A percentile compares a stretch with the other conserved stretches of the same genome.
Evolutionary conservation across 2,888 invertebrate species (phyloP).

Genomic region (Rhagonycha fulva): DNA sequence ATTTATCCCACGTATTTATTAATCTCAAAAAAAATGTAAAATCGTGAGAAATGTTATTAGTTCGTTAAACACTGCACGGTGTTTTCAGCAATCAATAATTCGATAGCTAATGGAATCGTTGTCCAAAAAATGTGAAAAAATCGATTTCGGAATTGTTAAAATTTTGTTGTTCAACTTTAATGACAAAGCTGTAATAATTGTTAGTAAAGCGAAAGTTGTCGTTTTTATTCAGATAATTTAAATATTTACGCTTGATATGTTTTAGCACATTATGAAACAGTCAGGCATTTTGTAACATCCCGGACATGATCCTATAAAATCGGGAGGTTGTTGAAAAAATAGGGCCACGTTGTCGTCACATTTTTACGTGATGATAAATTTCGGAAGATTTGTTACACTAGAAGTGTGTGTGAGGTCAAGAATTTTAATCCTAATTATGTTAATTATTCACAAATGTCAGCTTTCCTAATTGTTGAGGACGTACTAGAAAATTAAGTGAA

Average conservation of each 20-base stretch:
- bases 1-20: slow-evolving; percentile 14
- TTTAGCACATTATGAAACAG: slow-evolving; percentile 24
- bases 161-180: neutral
- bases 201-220: slow-evolving; percentile 27
- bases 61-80: neutral
- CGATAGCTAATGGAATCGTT: neutral
- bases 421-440: slow-evolving; percentile 31
- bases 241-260: slow-evolving; percentile 29
- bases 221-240: slow-evolving; percentile 28
- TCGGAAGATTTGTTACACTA: slow-evolving; percentile 17
- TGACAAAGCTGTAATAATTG: slow-evolving; percentile 1
- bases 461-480: slow-evolving; percentile 25
- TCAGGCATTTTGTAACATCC: slow-evolving; percentile 28
- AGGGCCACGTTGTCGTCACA: neutral
- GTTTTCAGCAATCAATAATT: neutral
- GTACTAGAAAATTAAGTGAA: slow-evolving; percentile 32
- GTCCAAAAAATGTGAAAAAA: neutral
- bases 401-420: slow-evolving; percentile 35
- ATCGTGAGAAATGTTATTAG: slow-evolving; percentile 4
- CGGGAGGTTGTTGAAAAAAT: neutral
- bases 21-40: slow-evolving; percentile 3
- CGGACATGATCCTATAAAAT: slow-evolving; percentile 7
- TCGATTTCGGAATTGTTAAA: neutral
- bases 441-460: slow-evolving; percentile 29
- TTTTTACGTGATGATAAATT: neutral